These are phyloP conservation scores for Melospiza georgiana DNA, from an alignment of 2,113 vertebrate genomes.

Conservation along the genomic window DNA sequence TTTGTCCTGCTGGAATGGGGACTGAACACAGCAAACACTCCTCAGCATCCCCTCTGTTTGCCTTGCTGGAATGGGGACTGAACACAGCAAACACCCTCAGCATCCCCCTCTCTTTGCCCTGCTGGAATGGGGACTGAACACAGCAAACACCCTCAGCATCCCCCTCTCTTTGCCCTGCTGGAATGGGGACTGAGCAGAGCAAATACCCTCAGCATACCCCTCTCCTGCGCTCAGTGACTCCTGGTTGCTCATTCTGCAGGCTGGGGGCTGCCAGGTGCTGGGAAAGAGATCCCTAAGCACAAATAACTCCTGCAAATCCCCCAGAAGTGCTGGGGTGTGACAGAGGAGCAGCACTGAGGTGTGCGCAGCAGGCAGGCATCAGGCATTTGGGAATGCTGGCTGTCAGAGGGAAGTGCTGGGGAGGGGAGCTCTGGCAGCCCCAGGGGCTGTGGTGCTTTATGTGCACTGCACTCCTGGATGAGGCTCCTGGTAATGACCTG, in stretches of 20 bases:
- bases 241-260: accelerated
- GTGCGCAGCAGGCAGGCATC: not conserved
- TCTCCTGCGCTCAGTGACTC: accelerated
- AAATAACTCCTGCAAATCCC: not conserved
- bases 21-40: accelerated
- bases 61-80: too few relatives aligned
- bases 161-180: not conserved
- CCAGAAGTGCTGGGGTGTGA: not conserved
- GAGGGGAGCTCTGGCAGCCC: not conserved
- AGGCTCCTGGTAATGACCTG: not conserved
- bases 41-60: not conserved
- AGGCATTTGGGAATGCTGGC: not conserved
- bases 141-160: accelerated
- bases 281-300: not conserved
- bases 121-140: not conserved
- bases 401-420: not conserved
- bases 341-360: not conserved
- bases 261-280: not conserved
- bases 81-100: accelerated
- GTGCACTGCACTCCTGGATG: accelerated
- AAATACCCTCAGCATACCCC: not conserved
- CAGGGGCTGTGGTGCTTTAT: accelerated
- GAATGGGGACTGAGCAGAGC: too few relatives aligned
- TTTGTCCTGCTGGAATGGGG: too few relatives aligned
- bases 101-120: too few relatives aligned